Evolutionary conservation across 2,888 invertebrate species (phyloP).

Genomic region (Drosophila greeni): DNA sequence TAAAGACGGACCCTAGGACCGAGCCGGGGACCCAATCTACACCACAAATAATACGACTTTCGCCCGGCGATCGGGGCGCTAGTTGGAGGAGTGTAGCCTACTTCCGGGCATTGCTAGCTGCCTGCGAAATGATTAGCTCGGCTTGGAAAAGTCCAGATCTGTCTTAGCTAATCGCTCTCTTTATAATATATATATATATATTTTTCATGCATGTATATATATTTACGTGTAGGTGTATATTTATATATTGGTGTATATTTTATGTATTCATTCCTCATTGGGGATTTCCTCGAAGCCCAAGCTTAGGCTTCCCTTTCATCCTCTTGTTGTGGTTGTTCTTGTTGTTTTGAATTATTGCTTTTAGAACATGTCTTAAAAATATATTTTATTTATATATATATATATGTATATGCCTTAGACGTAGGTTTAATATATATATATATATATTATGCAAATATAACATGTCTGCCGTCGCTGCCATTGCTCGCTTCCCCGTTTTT

Average conservation of each 20-base stretch:
- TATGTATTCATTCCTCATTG: conserved; percentile 54
- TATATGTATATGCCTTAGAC: conserved; percentile 53
- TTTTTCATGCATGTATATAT: conserved; percentile 48
- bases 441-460: conserved; percentile 62
- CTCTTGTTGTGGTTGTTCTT: conserved; percentile 45
- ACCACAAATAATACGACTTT: conserved; percentile 32
- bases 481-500: conserved; percentile 18
- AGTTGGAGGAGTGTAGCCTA: conserved; percentile 24
- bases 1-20: conserved; percentile 17
- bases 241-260: conserved; percentile 73
- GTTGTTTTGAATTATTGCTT: conserved; percentile 78
- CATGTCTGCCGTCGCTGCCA: conserved; percentile 46
- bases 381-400: conserved; percentile 59
- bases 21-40: conserved; percentile 1
- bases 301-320: conserved; percentile 22
- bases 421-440: conserved; percentile 45
- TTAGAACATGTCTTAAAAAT: conserved; percentile 78
- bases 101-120: conserved; percentile 22
- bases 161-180: conserved; percentile 44
- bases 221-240: conserved; percentile 55
- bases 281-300: conserved; percentile 36
- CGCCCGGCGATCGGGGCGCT: not conserved
- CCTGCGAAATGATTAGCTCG: conserved; percentile 27
- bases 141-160: conserved; percentile 22
- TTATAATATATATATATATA: conserved; percentile 42